Percentiles rank a stretch among this genome's conserved stretches.
These are phyloP conservation scores for Neopelma chrysocephalum DNA, from an alignment of 2,797 vertebrate species.

Conservation along the genomic window DNA sequence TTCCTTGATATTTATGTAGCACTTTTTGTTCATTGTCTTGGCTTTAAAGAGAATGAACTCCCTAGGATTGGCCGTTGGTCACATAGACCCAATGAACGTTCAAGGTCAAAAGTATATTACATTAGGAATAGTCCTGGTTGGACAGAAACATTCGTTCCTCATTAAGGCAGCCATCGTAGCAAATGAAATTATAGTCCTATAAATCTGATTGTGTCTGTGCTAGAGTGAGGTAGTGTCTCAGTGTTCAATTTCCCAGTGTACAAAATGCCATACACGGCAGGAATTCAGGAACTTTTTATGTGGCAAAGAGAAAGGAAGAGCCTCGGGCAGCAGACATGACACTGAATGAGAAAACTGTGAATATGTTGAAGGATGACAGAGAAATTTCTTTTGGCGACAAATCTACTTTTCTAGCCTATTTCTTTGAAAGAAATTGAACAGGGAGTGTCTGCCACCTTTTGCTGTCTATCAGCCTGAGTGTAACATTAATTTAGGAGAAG, in stretches of 20 bases:
- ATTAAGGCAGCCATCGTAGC: slow-evolving; percentile 75
- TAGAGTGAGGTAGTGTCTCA: slow-evolving; percentile 79
- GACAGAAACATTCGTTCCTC: slow-evolving; percentile 76
- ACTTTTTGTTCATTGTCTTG: slow-evolving; percentile 40
- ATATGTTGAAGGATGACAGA: slow-evolving; percentile 66
- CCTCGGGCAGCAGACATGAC: slow-evolving; percentile 63
- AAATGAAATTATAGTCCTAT: slow-evolving; percentile 84
- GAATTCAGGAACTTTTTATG: slow-evolving; percentile 67
- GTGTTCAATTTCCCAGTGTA: slow-evolving; percentile 74
- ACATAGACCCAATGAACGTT: slow-evolving; percentile 73
- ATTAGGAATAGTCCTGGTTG: slow-evolving; percentile 66
- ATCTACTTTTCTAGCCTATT: slow-evolving; percentile 48
- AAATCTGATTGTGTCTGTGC: slow-evolving; percentile 80
- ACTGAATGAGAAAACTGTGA: slow-evolving; percentile 72
- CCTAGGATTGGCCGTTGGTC: slow-evolving; percentile 27
- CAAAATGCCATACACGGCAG: slow-evolving; percentile 70
- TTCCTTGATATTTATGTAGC: not conserved
- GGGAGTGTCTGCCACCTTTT: slow-evolving; percentile 52
- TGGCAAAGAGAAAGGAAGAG: slow-evolving; percentile 65
- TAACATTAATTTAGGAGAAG: slow-evolving; percentile 60
- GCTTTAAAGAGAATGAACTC: not conserved
- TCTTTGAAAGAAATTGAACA: slow-evolving; percentile 47
- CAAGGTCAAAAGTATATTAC: slow-evolving; percentile 79
- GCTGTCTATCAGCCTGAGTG: slow-evolving; percentile 35
- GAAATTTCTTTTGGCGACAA: slow-evolving; percentile 69